These are phyloP conservation scores for Hirundichthys speculiger DNA, from an alignment of 2,113 vertebrate species.

Conservation along the genomic window DNA sequence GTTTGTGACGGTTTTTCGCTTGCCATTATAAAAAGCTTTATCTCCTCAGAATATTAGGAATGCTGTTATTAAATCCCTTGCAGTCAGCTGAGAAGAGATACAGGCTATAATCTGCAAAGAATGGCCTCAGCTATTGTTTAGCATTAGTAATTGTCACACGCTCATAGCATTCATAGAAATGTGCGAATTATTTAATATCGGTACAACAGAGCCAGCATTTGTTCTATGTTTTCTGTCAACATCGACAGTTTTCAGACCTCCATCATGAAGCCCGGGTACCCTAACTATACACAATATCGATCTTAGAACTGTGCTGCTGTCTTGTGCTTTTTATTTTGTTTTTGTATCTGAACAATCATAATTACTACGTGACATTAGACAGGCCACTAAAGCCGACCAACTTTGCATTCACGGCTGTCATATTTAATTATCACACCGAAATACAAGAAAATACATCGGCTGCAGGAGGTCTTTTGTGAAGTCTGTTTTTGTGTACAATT, in stretches of 20 bases:
- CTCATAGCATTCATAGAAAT: constrained; percentile 17
- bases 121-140: constrained; percentile 40
- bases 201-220: constrained; percentile 25
- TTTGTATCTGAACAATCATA: constrained; percentile 59
- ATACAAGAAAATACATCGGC: constrained; percentile 72
- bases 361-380: constrained; percentile 64
- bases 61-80: constrained; percentile 57
- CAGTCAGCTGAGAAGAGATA: constrained; percentile 50
- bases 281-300: neutral
- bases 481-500: constrained; percentile 79
- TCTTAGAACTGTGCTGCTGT: neutral
- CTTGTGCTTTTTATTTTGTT: constrained; percentile 57
- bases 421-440: constrained; percentile 76
- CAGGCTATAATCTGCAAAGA: constrained; percentile 48
- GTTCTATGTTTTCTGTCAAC: constrained; percentile 5
- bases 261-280: neutral
- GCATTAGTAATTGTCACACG: constrained; percentile 34
- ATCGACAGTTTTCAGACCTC: constrained; percentile 22
- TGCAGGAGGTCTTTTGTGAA: constrained; percentile 72
- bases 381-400: constrained; percentile 71
- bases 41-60: constrained; percentile 48
- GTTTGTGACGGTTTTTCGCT: constrained; percentile 31
- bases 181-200: constrained; percentile 38
- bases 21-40: constrained; percentile 47
- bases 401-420: constrained; percentile 73